Base-by-base conservation (phyloP, 2,113 vertebrate genomes). In the Spea bombifrons region DNA sequence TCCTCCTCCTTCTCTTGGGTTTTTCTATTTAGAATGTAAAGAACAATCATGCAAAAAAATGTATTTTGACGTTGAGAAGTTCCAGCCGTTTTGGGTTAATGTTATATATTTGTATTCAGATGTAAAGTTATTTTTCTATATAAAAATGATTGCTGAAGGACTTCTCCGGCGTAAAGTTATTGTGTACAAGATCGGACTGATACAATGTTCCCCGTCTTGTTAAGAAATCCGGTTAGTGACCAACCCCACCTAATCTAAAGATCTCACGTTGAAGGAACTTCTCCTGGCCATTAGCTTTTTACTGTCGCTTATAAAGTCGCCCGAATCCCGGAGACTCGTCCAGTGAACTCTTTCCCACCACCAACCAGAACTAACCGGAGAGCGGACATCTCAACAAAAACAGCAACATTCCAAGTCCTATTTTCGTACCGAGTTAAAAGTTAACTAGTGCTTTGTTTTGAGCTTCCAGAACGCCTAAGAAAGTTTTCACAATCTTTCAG, bases 321-420 rank as follows among this genome's bases (percentile, higher is more conserved):
- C 7, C 15, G 7, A 4, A 6, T n/a, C 70, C 70, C 61, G 72
- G 10, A 77, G 10, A 45, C 61, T 55, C 4, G 43, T 9, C 3
- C 4, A 8, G 15, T 2, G 69, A 79, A 48, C 7, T 71, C 73
- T 12, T 71, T 78, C 61, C 0, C 16, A 4, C 71, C 82, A 70
- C 75, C 68, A 78, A 80, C 10, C 73, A 75, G 76, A 80, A 81
- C 15, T 46, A 45, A n/a, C 81, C 71, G 43, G 75, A 47, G 59
- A 50, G 12, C 61, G 63, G 2, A 65, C 45, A 68, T 73, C 52
- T 77, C 5, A 50, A 15, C 65, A 61, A 83, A 73, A 76, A 72
- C 78, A n/a, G 6, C 82, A 3, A 64, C 87, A 85, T 83, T 84
- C 86, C 85, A 82, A 47, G 71, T 52, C 50, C 5, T 65, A 46